A percentile compares a stretch with the other conserved stretches of the same genome.
These are phyloP conservation scores for Thalassophryne amazonica DNA, from an alignment of 2,797 vertebrate species.

Conservation along the genomic window DNA sequence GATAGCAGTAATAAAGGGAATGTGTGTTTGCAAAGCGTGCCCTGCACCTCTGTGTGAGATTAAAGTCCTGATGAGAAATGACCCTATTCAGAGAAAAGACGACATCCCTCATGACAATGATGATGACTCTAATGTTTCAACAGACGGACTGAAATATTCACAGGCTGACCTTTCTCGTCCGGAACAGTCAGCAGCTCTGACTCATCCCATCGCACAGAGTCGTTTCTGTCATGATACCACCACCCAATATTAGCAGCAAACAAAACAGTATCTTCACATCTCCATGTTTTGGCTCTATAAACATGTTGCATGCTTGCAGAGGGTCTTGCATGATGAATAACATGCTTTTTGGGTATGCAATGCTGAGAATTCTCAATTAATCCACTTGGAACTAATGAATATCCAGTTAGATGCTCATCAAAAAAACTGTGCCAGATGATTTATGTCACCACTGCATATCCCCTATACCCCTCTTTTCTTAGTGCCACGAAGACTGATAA, in stretches of 20 bases:
- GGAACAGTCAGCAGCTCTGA: constrained; percentile 33
- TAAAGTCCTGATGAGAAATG: constrained; percentile 38
- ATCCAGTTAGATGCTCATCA: too few species aligned
- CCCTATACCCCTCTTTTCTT: too few species aligned
- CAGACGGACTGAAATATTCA: background rate
- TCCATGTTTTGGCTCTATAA: too few species aligned
- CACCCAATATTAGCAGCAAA: background rate
- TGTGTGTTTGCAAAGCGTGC: constrained; percentile 1
- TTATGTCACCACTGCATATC: too few species aligned
- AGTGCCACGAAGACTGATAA: background rate
- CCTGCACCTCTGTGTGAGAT: constrained; percentile 16
- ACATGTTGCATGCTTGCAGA: too few species aligned
- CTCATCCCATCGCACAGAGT: constrained; percentile 13
- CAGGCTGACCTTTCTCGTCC: constrained; percentile 31
- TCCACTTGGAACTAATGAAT: too few species aligned
- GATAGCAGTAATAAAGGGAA: constrained; percentile 22
- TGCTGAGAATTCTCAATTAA: too few species aligned
- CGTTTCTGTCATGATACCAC: constrained; percentile 2
- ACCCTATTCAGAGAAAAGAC: constrained; percentile 22
- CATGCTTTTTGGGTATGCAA: too few species aligned
- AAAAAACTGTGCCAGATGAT: too few species aligned
- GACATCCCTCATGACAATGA: constrained; percentile 7
- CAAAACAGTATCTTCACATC: too few species aligned
- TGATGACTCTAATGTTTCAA: constrained; percentile 14
- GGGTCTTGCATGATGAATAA: too few species aligned